These are phyloP conservation scores for Prenolepis imparis DNA, from an alignment of 2,888 invertebrate species.

Conservation along the genomic window DNA sequence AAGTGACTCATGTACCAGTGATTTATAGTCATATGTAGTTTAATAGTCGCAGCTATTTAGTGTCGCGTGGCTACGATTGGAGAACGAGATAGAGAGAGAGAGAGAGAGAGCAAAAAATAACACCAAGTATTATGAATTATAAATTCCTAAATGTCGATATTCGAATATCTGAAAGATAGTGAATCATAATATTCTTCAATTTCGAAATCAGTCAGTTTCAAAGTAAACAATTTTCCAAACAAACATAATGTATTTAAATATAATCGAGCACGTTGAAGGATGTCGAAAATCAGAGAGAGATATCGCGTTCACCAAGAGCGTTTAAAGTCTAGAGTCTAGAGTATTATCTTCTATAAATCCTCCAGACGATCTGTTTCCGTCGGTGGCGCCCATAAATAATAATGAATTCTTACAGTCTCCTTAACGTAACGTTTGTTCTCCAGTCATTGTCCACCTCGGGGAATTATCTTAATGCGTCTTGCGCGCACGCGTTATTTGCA, in stretches of 20 bases:
- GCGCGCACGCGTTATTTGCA: constrained; percentile 37
- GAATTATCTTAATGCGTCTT: constrained; percentile 50
- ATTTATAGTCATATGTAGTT: not conserved
- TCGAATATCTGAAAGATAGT: not conserved
- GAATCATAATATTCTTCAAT: not conserved
- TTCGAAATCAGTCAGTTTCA: not conserved
- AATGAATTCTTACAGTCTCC: constrained; percentile 50
- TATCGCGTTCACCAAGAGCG: not conserved
- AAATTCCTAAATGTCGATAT: not conserved
- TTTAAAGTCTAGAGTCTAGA: not conserved
- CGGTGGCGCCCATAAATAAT: constrained; percentile 62
- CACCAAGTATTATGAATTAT: not conserved
- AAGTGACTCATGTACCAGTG: constrained; percentile 24
- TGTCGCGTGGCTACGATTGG: not conserved
- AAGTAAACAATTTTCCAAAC: not conserved
- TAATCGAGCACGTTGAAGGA: not conserved
- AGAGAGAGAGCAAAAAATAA: not conserved
- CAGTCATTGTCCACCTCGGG: not conserved
- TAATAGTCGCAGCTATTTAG: not conserved
- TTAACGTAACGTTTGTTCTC: constrained; percentile 22
- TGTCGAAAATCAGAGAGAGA: not conserved
- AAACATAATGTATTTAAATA: not conserved
- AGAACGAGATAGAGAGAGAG: constrained; percentile 10
- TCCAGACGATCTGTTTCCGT: constrained; percentile 63
- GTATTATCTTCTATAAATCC: constrained; percentile 55